Conservation (phyloP, 2,113 vertebrate genomes). For the Mesocricetus auratus region DNA sequence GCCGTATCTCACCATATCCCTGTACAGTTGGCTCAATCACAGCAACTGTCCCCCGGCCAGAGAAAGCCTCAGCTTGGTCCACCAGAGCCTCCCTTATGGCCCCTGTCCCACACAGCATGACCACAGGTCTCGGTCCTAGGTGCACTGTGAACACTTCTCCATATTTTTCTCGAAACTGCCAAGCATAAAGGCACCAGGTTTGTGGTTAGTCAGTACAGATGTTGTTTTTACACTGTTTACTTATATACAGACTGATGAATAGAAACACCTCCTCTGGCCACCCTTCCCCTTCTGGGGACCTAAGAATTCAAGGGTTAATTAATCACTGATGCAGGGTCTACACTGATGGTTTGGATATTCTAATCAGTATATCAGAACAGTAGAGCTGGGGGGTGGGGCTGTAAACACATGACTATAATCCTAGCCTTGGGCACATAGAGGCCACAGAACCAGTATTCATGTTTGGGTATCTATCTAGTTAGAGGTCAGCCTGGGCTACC, state of each 20-base stretch:
- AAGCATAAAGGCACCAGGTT: not conserved
- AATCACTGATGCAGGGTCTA: not conserved
- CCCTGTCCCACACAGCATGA: conserved; percentile 78
- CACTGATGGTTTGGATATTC: not conserved
- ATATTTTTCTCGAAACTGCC: conserved; percentile 76
- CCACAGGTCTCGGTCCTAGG: conserved; percentile 65
- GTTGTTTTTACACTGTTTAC: too few relatives aligned
- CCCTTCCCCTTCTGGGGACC: not conserved
- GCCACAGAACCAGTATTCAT: not conserved
- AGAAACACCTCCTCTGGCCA: accelerated
- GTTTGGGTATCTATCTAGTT: not conserved
- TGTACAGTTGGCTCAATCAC: not conserved
- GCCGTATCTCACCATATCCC: conserved; percentile 69
- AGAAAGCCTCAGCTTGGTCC: conserved; percentile 76
- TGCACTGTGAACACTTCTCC: conserved; percentile 80
- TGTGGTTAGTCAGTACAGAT: not conserved
- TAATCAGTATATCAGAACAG: not conserved
- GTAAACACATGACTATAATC: not conserved
- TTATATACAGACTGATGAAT: not conserved
- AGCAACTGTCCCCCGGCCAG: conserved; percentile 54
- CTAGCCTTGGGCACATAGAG: not conserved
- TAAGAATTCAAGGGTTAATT: not conserved
- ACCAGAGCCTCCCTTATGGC: conserved; percentile 80
- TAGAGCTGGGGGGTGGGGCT: not conserved
- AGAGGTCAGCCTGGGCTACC: not conserved